Base-by-base conservation (phyloP, 2,888 invertebrate species). In the Hirtodrosophila alboralis region DNA sequence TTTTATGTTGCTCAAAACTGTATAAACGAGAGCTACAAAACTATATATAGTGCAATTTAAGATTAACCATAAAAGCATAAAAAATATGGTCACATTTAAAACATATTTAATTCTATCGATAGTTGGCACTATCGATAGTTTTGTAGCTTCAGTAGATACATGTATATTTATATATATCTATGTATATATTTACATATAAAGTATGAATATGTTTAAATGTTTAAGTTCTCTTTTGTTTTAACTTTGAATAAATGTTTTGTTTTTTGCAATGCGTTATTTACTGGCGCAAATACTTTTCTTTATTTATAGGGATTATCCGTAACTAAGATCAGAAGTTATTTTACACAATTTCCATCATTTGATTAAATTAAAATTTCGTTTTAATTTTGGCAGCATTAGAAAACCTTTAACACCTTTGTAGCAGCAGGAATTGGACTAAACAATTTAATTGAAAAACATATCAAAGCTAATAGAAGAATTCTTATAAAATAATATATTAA, bases 341-440 rank as follows among this genome's bases (percentile, higher is more conserved):
- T 18, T 23, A 1, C 4, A 23, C 7, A 23, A 23, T 5, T n/a
- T n/a, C n/a, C n/a, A 21, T 4, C 3, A 21, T 52, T 33, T 3
- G 0, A 33, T 9, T 26, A 5, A 10, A 13, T 18, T 26, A 41
- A 33, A 30, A 49, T 1, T 6, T 43, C 23, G 4, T 28, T 8
- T 30, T 5, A n/a, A 18, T 23, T 16, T 65, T 63, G 1, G 10
- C 31, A 41, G 41, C 40, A 49, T 18, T 37, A 27, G 33, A 26
- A 58, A 57, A 33, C 31, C 56, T 40, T 53, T 36, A 36, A 47
- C 33, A 44, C 23, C 13, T 59, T 38, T 56, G 61, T 75, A 75
- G 74, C 74, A 68, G 53, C 77, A 66, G 85, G 85, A 81, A 84
- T 78, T 84, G 78, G 78, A 84, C 73, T 60, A 61, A 54, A 56